Evolutionary conservation across 2,113 vertebrate genomes (phyloP).

Genomic region (Aphyosemion australe): DNA sequence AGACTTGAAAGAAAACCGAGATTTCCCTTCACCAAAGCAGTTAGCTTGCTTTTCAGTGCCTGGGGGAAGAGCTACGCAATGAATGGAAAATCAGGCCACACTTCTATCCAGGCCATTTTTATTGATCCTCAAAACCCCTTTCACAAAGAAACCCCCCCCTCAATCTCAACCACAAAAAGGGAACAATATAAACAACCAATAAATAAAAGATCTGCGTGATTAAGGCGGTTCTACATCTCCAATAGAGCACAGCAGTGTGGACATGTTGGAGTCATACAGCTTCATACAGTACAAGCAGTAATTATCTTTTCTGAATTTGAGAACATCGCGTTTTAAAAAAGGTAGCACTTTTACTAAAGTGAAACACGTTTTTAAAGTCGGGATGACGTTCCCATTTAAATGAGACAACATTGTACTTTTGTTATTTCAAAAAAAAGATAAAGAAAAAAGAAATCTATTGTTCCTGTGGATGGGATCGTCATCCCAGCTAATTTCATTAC

Average conservation of each 20-base stretch:
- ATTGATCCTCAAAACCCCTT: constrained; percentile 77
- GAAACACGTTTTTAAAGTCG: constrained; percentile 54
- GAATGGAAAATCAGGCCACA: constrained; percentile 75
- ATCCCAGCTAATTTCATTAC: constrained; percentile 51
- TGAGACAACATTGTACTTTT: constrained; percentile 45
- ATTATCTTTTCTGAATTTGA: constrained; percentile 48
- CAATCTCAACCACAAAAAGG: constrained; percentile 64
- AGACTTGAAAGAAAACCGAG: constrained; percentile 13
- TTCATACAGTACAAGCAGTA: constrained; percentile 77
- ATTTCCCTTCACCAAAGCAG: constrained; percentile 42
- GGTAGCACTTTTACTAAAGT: constrained; percentile 63
- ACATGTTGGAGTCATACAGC: constrained; percentile 74
- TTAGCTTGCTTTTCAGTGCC: constrained; percentile 38
- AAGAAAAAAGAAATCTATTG: constrained; percentile 27
- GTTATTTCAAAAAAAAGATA: too few species aligned
- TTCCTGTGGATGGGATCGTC: constrained; percentile 38
- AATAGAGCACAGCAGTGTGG: constrained; percentile 77
- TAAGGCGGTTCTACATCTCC: constrained; percentile 83
- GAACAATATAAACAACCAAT: constrained; percentile 77
- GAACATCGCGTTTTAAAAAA: constrained; percentile 71
- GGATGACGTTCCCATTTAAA: constrained; percentile 53
- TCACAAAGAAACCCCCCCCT: constrained; percentile 65
- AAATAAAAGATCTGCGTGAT: constrained; percentile 77
- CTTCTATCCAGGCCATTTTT: constrained; percentile 79
- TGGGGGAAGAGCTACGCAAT: constrained; percentile 61